These are phyloP conservation scores for Eonycteris spelaea DNA, from an alignment of 2,113 vertebrate genomes.

Conservation along the genomic window DNA sequence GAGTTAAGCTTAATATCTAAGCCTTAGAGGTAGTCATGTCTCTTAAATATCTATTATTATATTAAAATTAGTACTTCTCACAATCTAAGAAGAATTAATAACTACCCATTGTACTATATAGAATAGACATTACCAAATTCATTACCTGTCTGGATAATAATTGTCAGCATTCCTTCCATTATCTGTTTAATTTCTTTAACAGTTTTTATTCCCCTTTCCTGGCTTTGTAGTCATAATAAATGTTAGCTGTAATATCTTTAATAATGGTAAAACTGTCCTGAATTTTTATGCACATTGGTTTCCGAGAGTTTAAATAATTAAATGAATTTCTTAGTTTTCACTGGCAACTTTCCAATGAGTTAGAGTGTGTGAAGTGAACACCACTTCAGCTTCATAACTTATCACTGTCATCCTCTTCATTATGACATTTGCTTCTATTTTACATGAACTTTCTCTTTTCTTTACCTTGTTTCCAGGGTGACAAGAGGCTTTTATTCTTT, in stretches of 20 bases:
- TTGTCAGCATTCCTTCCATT: conserved; percentile 7
- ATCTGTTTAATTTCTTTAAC: conserved; percentile 9
- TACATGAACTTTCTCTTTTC: not conserved
- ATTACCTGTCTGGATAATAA: conserved; percentile 28
- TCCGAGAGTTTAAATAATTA: conserved; percentile 53
- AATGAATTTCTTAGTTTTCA: conserved; percentile 61
- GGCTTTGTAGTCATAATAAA: conserved; percentile 58
- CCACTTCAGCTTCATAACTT: not conserved
- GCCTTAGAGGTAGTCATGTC: not conserved
- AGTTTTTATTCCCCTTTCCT: not conserved
- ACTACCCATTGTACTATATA: not conserved
- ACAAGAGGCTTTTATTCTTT: not conserved
- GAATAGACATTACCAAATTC: conserved; percentile 39
- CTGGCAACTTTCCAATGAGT: conserved; percentile 11
- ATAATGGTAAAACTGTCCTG: conserved; percentile 55
- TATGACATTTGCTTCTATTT: not conserved
- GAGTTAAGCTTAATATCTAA: not conserved
- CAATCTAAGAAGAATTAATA: not conserved
- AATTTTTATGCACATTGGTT: conserved; percentile 60
- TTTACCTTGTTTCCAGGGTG: not conserved
- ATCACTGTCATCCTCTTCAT: not conserved
- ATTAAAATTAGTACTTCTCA: conserved; percentile 30
- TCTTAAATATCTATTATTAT: conserved; percentile 13
- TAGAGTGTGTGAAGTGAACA: not conserved
- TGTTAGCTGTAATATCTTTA: conserved; percentile 63